Percentiles rank a stretch among this genome's conserved stretches.
Conservation (phyloP, 2,113 vertebrate genomes). For the Petromus typicus region DNA sequence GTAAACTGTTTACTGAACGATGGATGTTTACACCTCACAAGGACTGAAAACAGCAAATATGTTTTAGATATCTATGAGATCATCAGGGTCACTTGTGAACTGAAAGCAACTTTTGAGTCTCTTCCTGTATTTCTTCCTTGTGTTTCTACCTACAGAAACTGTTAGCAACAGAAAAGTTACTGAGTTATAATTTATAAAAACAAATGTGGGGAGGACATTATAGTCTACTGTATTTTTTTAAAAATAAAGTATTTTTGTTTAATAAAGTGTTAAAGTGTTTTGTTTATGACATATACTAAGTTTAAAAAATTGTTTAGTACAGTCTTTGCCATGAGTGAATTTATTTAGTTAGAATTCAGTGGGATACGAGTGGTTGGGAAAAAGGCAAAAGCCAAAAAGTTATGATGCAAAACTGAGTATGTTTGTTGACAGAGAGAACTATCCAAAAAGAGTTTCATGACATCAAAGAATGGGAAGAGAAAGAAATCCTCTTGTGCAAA, state of each 20-base stretch:
- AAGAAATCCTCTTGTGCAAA: not conserved
- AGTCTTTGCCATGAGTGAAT: not conserved
- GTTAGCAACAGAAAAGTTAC: not conserved
- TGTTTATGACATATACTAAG: not conserved
- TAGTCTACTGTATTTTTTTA: not conserved
- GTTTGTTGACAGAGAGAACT: not conserved
- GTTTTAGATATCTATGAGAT: not conserved
- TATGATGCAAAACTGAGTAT: not conserved
- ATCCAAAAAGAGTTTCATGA: not conserved
- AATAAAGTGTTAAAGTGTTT: not conserved
- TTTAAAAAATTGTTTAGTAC: not conserved
- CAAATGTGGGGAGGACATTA: not conserved
- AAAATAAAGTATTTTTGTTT: slow-evolving; percentile 6
- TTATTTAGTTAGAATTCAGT: not conserved
- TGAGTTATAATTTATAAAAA: slow-evolving; percentile 1
- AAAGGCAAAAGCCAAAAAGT: not conserved
- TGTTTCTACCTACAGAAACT: slow-evolving; percentile 32
- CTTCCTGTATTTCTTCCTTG: not conserved
- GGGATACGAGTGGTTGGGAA: not conserved
- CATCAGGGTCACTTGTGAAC: not conserved
- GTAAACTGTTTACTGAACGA: not conserved
- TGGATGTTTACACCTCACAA: not conserved
- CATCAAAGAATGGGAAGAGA: not conserved
- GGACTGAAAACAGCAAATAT: not conserved
- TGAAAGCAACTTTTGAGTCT: not conserved